Evolutionary conservation across 2,797 vertebrate genomes (phyloP).

Genomic region (Valencia hispanica): DNA sequence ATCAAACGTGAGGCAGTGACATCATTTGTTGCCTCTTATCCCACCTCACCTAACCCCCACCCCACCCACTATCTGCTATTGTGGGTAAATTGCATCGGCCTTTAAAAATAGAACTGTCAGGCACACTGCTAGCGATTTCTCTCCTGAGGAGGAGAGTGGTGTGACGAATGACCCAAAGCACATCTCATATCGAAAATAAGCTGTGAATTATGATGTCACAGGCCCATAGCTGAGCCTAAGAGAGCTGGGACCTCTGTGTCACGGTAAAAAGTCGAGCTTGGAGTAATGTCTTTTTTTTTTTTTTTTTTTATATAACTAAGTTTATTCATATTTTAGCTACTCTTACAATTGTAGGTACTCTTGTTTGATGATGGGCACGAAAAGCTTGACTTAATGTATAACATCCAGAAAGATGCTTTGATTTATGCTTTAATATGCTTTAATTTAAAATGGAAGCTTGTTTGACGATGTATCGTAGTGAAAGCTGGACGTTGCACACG

Average conservation of each 20-base stretch:
- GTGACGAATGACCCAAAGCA: conserved; percentile 14
- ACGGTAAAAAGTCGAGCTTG: conserved; percentile 48
- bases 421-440: neutral
- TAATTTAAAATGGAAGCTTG: neutral
- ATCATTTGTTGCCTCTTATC: conserved; percentile 9
- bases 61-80: no score
- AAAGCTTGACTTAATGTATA: neutral
- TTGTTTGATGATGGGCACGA: neutral
- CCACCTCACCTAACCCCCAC: conserved; percentile 50
- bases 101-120: conserved; percentile 79
- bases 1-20: conserved; percentile 16
- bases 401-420: neutral
- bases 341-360: neutral
- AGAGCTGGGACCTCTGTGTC: conserved; percentile 13
- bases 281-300: no score
- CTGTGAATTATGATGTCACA: conserved; percentile 46
- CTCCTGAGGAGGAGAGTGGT: conserved; percentile 41
- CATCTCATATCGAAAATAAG: conserved; percentile 64
- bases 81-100: conserved; percentile 78
- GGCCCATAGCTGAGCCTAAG: conserved; percentile 25
- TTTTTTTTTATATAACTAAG: neutral
- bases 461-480: neutral
- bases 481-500: neutral
- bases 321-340: conserved; percentile 22
- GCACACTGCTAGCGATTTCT: conserved; percentile 62